phyloP scores from a whole-genome alignment of 2,113 vertebrate species.

The Mus spicilegus region DNA sequence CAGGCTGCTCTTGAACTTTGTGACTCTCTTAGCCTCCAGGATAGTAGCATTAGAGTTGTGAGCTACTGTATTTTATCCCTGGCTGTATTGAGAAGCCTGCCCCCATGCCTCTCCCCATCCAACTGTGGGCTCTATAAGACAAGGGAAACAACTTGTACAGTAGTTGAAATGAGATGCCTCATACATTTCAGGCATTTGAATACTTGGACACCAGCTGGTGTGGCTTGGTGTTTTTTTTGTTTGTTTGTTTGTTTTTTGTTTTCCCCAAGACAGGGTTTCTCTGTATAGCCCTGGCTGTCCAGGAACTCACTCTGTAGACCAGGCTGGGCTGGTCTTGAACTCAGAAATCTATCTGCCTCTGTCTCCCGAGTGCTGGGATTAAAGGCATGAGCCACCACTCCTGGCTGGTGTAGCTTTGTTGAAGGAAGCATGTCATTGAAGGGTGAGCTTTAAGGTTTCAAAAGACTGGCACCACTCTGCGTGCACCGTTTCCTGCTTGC shows the following conservation, averaged over 20 bases:
- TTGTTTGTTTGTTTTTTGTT: no score
- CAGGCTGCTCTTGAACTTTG: neutral
- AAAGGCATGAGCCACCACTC: no score
- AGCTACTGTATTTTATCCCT: neutral
- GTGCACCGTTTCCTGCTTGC: neutral
- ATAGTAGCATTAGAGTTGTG: neutral
- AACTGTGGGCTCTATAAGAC: neutral
- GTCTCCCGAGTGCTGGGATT: no score
- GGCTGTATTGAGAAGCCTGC: neutral
- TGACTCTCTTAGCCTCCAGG: neutral
- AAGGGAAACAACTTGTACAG: neutral
- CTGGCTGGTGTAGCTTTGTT: no score
- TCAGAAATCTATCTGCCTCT: no score
- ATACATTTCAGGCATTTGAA: neutral
- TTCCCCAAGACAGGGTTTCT: no score
- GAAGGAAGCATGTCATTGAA: no score
- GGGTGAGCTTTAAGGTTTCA: neutral
- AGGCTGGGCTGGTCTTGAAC: no score
- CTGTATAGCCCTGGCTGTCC: no score
- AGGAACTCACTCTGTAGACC: no score
- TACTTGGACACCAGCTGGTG: neutral
- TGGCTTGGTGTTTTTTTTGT: neutral
- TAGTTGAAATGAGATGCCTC: neutral
- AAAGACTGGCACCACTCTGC: neutral
- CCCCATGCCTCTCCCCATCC: neutral